A percentile compares a stretch with the other conserved stretches of the same genome.
phyloP scores from a whole-genome alignment of 2,888 invertebrate species.

The Rotaria magnacalcarata region DNA sequence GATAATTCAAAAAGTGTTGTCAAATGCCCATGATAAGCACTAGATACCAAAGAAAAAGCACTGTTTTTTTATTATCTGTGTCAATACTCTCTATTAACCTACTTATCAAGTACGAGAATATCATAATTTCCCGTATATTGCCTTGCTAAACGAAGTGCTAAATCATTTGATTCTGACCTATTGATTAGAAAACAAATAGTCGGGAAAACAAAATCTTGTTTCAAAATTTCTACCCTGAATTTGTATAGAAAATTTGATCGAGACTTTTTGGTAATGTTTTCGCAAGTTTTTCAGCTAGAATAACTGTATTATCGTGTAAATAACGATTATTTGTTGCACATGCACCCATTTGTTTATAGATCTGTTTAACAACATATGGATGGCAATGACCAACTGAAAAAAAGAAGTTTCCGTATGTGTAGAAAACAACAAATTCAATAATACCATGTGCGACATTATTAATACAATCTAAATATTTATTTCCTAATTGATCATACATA shows the following conservation, averaged over 20 bases:
- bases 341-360: conserved; percentile 80
- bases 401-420: too few relatives aligned
- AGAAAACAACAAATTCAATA: neutral
- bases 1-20: conserved; percentile 91
- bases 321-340: conserved; percentile 92
- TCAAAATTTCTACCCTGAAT: conserved; percentile 71
- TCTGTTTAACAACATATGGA: conserved; percentile 83
- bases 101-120: conserved; percentile 83
- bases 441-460: conserved; percentile 97
- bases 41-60: neutral
- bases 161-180: conserved; percentile 90
- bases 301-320: conserved; percentile 86
- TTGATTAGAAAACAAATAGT: conserved; percentile 48
- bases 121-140: conserved; percentile 82
- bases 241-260: conserved; percentile 88
- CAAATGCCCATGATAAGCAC: conserved; percentile 95
- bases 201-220: neutral
- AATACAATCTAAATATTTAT: conserved; percentile 88
- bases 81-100: neutral
- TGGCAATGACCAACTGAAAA: conserved; percentile 89
- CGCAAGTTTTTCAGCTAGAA: conserved; percentile 78
- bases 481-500: conserved; percentile 88
- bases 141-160: conserved; percentile 81
- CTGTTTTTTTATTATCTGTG: neutral
- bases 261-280: conserved; percentile 72